These are phyloP conservation scores for Pseudonaja textilis DNA, from an alignment of 2,113 vertebrate genomes.

Conservation along the genomic window DNA sequence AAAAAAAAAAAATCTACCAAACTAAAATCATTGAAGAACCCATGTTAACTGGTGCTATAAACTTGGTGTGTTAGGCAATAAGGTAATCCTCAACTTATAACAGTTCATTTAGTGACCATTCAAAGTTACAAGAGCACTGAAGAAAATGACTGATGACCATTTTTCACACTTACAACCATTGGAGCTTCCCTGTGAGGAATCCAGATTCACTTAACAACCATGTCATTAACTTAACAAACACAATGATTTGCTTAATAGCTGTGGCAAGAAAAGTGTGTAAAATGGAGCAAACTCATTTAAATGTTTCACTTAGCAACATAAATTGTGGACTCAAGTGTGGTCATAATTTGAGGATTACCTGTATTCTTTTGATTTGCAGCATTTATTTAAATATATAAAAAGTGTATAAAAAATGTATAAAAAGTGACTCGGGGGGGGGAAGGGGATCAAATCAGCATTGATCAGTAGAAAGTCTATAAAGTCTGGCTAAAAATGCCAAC, in stretches of 20 bases:
- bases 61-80: not conserved
- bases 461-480: not conserved
- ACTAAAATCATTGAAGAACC: not conserved
- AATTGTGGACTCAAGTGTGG: not conserved
- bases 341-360: not conserved
- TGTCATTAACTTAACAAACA: not conserved
- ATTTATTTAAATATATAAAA: no score
- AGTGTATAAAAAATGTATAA: no score
- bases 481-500: not conserved
- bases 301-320: not conserved
- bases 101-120: not conserved
- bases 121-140: not conserved
- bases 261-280: not conserved
- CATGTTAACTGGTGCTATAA: not conserved
- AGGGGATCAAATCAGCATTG: not conserved
- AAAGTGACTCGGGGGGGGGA: fast-evolving
- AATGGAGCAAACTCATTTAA: not conserved
- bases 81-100: not conserved
- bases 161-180: not conserved
- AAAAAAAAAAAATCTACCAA: not conserved
- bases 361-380: not conserved
- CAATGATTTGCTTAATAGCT: not conserved
- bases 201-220: not conserved
- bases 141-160: not conserved
- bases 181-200: not conserved